Conservation (phyloP, 1,140 invertebrate species). For the Wiebesia pumilae region DNA sequence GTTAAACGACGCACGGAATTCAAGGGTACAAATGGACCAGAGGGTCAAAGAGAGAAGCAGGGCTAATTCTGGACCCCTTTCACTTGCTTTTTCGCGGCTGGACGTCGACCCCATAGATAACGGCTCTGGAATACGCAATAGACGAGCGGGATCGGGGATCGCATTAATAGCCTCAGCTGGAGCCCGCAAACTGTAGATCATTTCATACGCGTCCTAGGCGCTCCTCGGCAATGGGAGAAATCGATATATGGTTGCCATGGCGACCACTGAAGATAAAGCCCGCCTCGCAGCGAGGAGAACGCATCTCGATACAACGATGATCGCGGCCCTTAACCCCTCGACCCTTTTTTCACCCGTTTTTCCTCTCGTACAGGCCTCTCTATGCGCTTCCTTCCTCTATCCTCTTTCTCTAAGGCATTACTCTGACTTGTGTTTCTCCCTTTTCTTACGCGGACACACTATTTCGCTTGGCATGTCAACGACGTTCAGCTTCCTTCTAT, state of each 20-base stretch:
- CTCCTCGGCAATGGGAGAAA: constrained; percentile 32
- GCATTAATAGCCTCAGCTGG: constrained; percentile 41
- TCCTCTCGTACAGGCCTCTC: neutral
- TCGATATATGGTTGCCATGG: constrained; percentile 49
- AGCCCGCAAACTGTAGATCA: constrained; percentile 32
- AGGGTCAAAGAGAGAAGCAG: neutral
- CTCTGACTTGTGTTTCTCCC: neutral
- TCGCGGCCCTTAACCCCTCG: constrained; percentile 26
- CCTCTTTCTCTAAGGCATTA: neutral
- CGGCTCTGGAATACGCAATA: neutral
- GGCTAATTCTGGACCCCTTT: neutral
- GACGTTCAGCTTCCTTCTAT: too few species aligned
- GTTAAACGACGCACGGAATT: neutral
- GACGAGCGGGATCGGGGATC: neutral
- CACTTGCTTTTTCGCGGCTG: neutral
- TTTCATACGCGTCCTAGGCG: neutral
- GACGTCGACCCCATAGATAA: neutral
- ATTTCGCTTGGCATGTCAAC: neutral
- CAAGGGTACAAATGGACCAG: neutral
- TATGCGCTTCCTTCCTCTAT: neutral
- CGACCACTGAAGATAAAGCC: constrained; percentile 5
- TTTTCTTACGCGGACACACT: neutral
- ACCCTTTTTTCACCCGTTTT: neutral
- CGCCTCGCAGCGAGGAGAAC: constrained; percentile 16
- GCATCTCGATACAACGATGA: constrained; percentile 46